These are phyloP conservation scores for Chrysolina americana DNA, from an alignment of 2,888 invertebrate genomes.

Conservation along the genomic window DNA sequence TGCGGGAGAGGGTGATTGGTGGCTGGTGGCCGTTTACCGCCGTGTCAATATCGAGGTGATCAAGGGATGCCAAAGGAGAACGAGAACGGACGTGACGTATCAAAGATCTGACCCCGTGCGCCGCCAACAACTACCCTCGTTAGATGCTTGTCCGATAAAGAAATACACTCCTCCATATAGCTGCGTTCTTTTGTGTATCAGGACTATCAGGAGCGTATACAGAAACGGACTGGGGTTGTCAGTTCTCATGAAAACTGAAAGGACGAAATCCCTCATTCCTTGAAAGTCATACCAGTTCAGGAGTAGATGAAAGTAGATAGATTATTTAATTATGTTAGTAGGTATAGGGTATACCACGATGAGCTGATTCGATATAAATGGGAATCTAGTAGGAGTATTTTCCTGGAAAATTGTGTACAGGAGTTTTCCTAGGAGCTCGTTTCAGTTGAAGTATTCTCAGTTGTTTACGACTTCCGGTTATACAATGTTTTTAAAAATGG, in stretches of 20 bases:
- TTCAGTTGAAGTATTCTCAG: too few species aligned
- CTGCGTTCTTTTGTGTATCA: constrained; percentile 38
- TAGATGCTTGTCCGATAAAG: constrained; percentile 65
- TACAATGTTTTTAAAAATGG: too few species aligned
- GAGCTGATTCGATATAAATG: too few species aligned
- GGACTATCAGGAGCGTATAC: constrained; percentile 10
- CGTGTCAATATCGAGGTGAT: constrained; percentile 60
- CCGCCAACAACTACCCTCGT: constrained; percentile 59
- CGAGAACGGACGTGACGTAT: constrained; percentile 66
- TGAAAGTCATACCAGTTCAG: neutral
- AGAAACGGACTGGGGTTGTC: constrained; percentile 13
- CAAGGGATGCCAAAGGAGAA: constrained; percentile 56
- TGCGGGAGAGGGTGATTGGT: constrained; percentile 7
- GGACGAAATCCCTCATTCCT: neutral
- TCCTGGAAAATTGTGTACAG: too few species aligned
- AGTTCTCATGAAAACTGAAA: neutral
- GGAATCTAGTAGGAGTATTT: too few species aligned
- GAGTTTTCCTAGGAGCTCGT: too few species aligned
- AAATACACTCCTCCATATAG: constrained; percentile 58
- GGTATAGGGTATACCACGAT: too few species aligned
- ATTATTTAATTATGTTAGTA: too few species aligned
- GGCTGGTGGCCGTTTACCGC: constrained; percentile 44
- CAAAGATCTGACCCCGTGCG: constrained; percentile 65
- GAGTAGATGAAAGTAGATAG: neutral
- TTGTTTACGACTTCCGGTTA: too few species aligned